phyloP scores from a whole-genome alignment of 2,888 invertebrate genomes.

The Oeneis ivallda region DNA sequence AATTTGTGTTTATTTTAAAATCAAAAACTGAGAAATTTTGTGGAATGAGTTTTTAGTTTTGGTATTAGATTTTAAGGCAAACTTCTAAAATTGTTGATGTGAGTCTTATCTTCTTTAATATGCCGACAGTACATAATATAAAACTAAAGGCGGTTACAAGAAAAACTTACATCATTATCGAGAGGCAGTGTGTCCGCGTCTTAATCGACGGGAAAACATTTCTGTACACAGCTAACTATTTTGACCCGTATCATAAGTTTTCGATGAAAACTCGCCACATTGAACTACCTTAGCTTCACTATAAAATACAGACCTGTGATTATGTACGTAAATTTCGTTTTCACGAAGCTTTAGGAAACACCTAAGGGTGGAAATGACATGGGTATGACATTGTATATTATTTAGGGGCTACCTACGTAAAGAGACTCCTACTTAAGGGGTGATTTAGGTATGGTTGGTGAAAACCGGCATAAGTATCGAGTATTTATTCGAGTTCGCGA shows the following conservation, averaged over 20 bases:
- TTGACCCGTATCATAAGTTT: slow-evolving; percentile 44
- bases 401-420: too few species aligned
- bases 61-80: too few species aligned
- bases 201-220: slow-evolving; percentile 67
- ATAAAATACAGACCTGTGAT: slow-evolving; percentile 9
- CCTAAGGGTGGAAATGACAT: too few species aligned
- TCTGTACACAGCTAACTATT: slow-evolving; percentile 37
- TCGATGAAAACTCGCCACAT: not conserved
- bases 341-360: too few species aligned
- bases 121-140: slow-evolving; percentile 36
- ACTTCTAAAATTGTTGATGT: not conserved
- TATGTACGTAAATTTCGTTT: too few species aligned
- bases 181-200: slow-evolving; percentile 58
- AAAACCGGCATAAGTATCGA: too few species aligned
- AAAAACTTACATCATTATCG: slow-evolving; percentile 72
- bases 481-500: not conserved
- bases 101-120: not conserved
- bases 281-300: not conserved
- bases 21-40: too few species aligned
- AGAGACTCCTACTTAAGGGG: too few species aligned
- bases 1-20: too few species aligned
- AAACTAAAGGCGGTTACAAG: slow-evolving; percentile 46
- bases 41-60: too few species aligned
- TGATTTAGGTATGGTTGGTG: too few species aligned
- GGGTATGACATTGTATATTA: too few species aligned